Conservation (phyloP, 2,113 vertebrate genomes). For the Phyllostomus discolor region DNA sequence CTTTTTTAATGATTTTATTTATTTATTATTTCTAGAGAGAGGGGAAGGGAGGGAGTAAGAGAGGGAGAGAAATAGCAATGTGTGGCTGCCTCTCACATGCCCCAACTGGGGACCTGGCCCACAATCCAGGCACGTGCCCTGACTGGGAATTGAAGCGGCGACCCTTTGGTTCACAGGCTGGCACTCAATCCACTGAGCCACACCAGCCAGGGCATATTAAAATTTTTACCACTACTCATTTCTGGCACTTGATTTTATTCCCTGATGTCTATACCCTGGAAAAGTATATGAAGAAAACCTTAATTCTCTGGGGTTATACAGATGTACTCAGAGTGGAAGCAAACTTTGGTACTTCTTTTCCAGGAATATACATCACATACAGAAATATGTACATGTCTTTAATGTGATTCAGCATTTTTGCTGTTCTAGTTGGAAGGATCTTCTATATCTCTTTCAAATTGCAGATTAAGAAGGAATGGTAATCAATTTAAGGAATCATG, state of each 20-base stretch:
- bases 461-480: background rate
- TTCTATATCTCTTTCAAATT: background rate
- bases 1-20: too few relatives aligned
- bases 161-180: too few relatives aligned
- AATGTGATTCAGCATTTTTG: background rate
- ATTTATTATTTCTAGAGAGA: too few relatives aligned
- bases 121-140: too few relatives aligned
- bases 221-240: background rate
- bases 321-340: background rate
- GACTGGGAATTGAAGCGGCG: too few relatives aligned
- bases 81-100: too few relatives aligned
- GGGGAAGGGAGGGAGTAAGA: too few relatives aligned
- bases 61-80: too few relatives aligned
- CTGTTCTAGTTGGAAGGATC: background rate
- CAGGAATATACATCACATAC: background rate
- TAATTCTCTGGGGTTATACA: background rate
- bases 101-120: too few relatives aligned
- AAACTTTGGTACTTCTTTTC: background rate
- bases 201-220: too few relatives aligned
- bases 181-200: too few relatives aligned
- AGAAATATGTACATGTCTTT: background rate
- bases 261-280: background rate
- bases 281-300: background rate
- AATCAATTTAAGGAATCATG: background rate
- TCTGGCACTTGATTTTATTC: background rate